phyloP scores from a whole-genome alignment of 2,797 vertebrate genomes.

The Cygnus olor region DNA sequence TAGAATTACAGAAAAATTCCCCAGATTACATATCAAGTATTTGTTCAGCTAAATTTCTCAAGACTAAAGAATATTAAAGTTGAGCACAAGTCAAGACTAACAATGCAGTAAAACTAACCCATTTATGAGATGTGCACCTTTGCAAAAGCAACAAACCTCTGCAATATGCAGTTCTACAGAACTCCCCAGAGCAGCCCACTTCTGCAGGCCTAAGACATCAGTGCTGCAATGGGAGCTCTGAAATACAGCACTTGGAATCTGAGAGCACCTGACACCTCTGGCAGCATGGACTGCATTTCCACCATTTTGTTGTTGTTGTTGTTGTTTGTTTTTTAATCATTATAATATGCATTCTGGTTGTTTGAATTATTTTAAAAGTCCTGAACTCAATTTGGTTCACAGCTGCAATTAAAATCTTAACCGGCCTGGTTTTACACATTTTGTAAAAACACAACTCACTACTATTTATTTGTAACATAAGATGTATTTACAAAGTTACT shows the following conservation, averaged over 20 bases:
- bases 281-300: accelerated
- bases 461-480: background rate
- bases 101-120: background rate
- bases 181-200: background rate
- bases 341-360: background rate
- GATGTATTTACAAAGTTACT: background rate
- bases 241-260: background rate
- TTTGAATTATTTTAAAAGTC: background rate
- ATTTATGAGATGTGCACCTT: background rate
- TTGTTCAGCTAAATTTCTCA: conserved; percentile 1
- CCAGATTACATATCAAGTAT: background rate
- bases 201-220: background rate
- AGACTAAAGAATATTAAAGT: background rate
- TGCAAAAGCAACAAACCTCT: background rate
- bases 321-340: background rate
- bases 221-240: background rate
- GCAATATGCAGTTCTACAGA: background rate
- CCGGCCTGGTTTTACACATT: background rate
- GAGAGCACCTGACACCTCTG: background rate
- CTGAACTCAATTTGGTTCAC: background rate
- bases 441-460: background rate
- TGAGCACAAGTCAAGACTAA: background rate
- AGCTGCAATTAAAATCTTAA: background rate
- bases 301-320: too few relatives aligned
- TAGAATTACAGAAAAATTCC: background rate